These are phyloP conservation scores for Halesus radiatus DNA, from an alignment of 1,140 invertebrate genomes.

Conservation along the genomic window DNA sequence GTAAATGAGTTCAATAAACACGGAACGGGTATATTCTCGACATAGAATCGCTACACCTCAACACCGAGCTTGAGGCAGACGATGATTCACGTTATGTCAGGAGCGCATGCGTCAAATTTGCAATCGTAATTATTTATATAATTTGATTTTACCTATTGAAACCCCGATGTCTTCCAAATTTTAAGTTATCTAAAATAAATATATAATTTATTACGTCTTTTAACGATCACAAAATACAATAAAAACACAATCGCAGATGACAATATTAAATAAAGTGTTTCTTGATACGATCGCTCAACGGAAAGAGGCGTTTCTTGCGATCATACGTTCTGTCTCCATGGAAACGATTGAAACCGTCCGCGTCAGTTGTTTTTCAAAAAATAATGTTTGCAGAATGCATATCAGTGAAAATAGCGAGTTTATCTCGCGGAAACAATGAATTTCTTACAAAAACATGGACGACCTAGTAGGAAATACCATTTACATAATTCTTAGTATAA, in stretches of 20 bases:
- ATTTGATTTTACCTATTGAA: slow-evolving; percentile 9
- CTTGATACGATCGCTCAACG: slow-evolving; percentile 36
- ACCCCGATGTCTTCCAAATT: background rate
- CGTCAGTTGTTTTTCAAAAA: slow-evolving; percentile 18
- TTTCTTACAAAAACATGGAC: slow-evolving; percentile 29
- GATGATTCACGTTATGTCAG: slow-evolving; percentile 47
- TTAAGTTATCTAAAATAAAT: background rate
- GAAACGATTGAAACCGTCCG: slow-evolving; percentile 36
- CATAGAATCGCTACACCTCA: slow-evolving; percentile 41
- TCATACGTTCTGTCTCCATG: slow-evolving; percentile 49
- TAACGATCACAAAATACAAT: background rate
- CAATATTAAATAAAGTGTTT: slow-evolving; percentile 34
- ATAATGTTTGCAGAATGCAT: slow-evolving; percentile 6
- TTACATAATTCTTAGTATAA: slow-evolving; percentile 45
- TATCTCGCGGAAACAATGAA: background rate
- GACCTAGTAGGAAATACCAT: slow-evolving; percentile 39
- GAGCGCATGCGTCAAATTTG: slow-evolving; percentile 45
- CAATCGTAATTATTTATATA: slow-evolving; percentile 39
- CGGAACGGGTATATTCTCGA: slow-evolving; percentile 27
- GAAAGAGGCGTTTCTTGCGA: slow-evolving; percentile 51
- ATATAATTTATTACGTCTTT: slow-evolving; percentile 9
- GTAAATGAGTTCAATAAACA: slow-evolving; percentile 19
- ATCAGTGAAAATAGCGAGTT: background rate
- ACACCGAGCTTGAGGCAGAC: slow-evolving; percentile 40
- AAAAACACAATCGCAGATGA: background rate